phyloP scores from a whole-genome alignment of 2,113 vertebrate species.

The Cyprinus carpio region DNA sequence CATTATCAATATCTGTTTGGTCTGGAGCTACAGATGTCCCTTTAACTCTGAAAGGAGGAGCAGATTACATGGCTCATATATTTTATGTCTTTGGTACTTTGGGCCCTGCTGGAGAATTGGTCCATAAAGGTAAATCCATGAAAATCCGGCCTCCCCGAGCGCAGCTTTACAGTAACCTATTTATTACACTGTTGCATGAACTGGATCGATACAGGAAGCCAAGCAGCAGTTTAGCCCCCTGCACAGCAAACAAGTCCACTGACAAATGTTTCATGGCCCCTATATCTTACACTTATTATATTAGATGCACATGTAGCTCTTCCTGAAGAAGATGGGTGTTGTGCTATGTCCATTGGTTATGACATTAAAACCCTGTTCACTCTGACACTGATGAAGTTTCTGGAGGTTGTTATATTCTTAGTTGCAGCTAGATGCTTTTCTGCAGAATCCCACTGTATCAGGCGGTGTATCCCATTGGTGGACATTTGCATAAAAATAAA shows the following conservation, averaged over 20 bases:
- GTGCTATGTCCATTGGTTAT: not conserved
- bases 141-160: constrained; percentile 26
- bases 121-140: constrained; percentile 47
- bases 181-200: constrained; percentile 24
- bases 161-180: not conserved
- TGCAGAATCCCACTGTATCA: not conserved
- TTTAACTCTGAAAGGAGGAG: constrained; percentile 26
- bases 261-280: not conserved
- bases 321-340: not conserved
- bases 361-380: constrained; percentile 11
- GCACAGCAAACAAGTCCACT: constrained; percentile 34
- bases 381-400: not conserved
- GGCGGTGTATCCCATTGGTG: not conserved
- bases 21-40: not conserved
- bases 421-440: not conserved
- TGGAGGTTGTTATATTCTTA: not conserved
- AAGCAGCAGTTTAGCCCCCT: constrained; percentile 35
- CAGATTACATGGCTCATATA: constrained; percentile 34
- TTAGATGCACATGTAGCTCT: not conserved
- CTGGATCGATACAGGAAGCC: constrained; percentile 45
- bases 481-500: not conserved
- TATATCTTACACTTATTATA: constrained; percentile 5
- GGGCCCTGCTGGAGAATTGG: constrained; percentile 35
- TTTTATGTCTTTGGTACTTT: constrained; percentile 18
- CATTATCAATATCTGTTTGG: constrained; percentile 7